phyloP scores from a whole-genome alignment of 2,888 invertebrate species.

The Ellobium chinense region DNA sequence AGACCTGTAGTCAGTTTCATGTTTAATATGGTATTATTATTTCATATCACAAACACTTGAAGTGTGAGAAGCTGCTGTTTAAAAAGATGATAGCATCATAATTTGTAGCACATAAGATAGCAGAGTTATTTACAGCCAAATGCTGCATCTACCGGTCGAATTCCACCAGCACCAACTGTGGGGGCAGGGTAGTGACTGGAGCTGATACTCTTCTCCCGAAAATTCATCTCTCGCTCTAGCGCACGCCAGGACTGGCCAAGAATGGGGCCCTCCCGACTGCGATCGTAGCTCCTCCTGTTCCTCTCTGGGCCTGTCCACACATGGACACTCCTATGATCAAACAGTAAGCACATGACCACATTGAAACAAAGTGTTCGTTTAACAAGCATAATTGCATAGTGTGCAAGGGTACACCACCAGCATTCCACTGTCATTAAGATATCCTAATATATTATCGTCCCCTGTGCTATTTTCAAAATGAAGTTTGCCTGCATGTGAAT shows the following conservation, averaged over 20 bases:
- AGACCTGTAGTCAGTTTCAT: no score
- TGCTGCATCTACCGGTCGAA: neutral
- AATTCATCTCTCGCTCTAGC: conserved; percentile 60
- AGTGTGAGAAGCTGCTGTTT: no score
- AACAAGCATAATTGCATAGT: no score
- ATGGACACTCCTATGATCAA: conserved; percentile 53
- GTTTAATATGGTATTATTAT: no score
- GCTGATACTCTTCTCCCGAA: conserved; percentile 32
- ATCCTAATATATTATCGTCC: no score
- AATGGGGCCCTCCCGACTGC: conserved; percentile 67
- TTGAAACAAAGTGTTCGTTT: no score
- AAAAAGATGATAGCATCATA: no score
- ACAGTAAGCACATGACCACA: neutral
- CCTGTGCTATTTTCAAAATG: no score
- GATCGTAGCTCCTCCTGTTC: conserved; percentile 62
- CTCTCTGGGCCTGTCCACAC: conserved; percentile 62
- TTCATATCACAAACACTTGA: no score
- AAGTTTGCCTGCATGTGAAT: no score
- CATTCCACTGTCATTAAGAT: no score
- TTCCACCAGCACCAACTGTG: neutral
- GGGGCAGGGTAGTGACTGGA: neutral
- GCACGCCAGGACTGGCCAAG: conserved; percentile 57
- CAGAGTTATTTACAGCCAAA: neutral
- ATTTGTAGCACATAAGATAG: neutral
- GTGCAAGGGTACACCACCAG: no score